A percentile compares a stretch with the other conserved stretches of the same genome.
Evolutionary conservation across 2,888 invertebrate species (phyloP).

Genomic region (Hedya salicella): DNA sequence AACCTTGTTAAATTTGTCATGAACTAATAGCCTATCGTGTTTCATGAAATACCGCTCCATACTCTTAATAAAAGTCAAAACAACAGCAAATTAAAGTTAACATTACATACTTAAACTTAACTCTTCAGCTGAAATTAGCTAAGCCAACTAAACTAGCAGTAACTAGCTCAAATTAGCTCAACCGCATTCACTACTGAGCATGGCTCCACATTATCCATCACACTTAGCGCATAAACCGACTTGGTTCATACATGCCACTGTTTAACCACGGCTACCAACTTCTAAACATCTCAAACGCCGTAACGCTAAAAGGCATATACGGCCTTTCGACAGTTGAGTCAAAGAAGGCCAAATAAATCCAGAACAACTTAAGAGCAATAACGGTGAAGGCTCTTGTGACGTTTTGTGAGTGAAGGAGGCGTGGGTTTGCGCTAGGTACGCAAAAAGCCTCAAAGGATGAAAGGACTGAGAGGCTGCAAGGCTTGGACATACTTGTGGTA

Average conservation of each 20-base stretch:
- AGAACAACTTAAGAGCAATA: slow-evolving; percentile 9
- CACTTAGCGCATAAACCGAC: slow-evolving; percentile 23
- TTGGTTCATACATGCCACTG: slow-evolving; percentile 5
- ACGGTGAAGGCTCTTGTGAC: neutral
- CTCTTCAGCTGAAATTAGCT: slow-evolving; percentile 19
- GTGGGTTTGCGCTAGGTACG: neutral
- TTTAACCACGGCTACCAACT: neutral
- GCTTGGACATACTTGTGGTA: slow-evolving; percentile 10
- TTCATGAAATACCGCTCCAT: no score
- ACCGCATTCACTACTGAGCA: slow-evolving; percentile 12
- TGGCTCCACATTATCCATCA: slow-evolving; percentile 26
- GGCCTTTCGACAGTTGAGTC: neutral
- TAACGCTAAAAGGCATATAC: neutral
- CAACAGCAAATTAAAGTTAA: no score
- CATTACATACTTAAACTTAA: neutral
- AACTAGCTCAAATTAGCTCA: slow-evolving; percentile 30
- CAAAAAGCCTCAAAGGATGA: slow-evolving; percentile 35
- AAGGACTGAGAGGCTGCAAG: slow-evolving; percentile 20
- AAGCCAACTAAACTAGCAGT: slow-evolving; percentile 23
- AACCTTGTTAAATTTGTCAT: no score
- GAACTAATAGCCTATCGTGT: no score
- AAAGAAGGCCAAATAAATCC: neutral
- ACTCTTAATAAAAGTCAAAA: no score
- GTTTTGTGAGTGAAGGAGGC: slow-evolving; percentile 6
- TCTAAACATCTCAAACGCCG: neutral